Evolutionary conservation across 1,140 invertebrate species (phyloP).

Genomic region (Rhopalosiphum maidis): DNA sequence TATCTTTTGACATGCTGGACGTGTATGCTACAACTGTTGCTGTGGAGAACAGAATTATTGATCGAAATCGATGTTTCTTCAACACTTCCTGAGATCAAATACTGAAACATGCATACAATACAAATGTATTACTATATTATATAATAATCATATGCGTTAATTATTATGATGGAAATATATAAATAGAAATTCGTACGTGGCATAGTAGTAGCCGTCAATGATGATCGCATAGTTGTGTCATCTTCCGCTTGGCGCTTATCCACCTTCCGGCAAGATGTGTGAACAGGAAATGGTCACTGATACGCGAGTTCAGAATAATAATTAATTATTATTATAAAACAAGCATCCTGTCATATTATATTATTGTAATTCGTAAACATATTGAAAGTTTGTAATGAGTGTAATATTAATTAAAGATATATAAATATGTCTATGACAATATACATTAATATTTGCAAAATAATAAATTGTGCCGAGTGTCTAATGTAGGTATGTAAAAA

Average conservation of each 20-base stretch:
- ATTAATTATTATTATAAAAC: neutral
- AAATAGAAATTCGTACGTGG: neutral
- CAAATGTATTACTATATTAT: neutral
- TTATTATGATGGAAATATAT: neutral
- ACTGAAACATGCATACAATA: neutral
- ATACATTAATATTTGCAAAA: neutral
- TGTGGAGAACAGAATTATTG: neutral
- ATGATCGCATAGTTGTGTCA: neutral
- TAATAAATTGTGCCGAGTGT: neutral
- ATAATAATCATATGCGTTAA: neutral
- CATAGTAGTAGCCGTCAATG: neutral
- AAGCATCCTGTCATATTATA: neutral
- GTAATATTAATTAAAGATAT: neutral
- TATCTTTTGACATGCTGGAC: neutral
- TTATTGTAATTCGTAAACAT: neutral
- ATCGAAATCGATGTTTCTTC: neutral
- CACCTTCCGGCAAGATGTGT: neutral
- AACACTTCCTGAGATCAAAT: neutral
- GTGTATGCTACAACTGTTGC: neutral
- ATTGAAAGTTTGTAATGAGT: neutral
- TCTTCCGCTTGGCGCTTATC: neutral
- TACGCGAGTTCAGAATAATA: neutral
- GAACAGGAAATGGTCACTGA: neutral
- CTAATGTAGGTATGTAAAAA: neutral
- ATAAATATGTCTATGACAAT: neutral